Evolutionary conservation across 1,140 invertebrate genomes (phyloP).

Genomic region (Drosophila ohnishii): DNA sequence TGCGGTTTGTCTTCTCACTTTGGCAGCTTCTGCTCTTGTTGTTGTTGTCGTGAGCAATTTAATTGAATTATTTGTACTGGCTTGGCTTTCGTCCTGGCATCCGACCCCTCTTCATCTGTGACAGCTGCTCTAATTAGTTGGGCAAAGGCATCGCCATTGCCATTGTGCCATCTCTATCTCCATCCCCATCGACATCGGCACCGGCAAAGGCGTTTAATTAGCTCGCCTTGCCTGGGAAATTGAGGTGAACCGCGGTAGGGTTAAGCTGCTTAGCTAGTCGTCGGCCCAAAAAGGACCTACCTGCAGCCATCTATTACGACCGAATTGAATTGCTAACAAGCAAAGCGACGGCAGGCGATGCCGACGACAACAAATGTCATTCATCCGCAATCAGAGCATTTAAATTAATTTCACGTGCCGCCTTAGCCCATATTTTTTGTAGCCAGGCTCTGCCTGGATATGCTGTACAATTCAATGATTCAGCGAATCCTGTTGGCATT

Average conservation of each 20-base stretch:
- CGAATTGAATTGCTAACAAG: slow-evolving; percentile 64
- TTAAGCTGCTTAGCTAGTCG: slow-evolving; percentile 59
- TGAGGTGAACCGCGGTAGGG: slow-evolving; percentile 70
- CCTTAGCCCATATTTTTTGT: slow-evolving; percentile 19
- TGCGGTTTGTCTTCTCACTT: slow-evolving; percentile 44
- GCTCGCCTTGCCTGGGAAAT: slow-evolving; percentile 45
- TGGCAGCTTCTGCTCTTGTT: slow-evolving; percentile 5
- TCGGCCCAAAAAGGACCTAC: slow-evolving; percentile 24
- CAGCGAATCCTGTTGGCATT: slow-evolving; percentile 55
- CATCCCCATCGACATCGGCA: background rate
- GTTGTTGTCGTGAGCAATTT: slow-evolving; percentile 48
- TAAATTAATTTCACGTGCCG: slow-evolving; percentile 72
- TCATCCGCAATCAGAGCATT: slow-evolving; percentile 54
- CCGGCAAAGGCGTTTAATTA: slow-evolving; percentile 68
- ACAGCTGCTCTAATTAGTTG: slow-evolving; percentile 73
- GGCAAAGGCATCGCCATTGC: slow-evolving; percentile 23
- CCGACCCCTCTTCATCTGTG: slow-evolving; percentile 44
- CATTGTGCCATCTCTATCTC: background rate
- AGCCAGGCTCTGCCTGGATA: background rate
- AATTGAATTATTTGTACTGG: slow-evolving; percentile 76
- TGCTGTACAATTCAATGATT: slow-evolving; percentile 52
- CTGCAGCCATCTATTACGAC: slow-evolving; percentile 50
- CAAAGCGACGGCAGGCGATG: slow-evolving; percentile 12
- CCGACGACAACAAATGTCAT: slow-evolving; percentile 40
- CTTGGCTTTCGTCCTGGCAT: slow-evolving; percentile 18